Conservation (phyloP, 35 echinoderm and acorn worm genomes). For the Diadema setosum region DNA sequence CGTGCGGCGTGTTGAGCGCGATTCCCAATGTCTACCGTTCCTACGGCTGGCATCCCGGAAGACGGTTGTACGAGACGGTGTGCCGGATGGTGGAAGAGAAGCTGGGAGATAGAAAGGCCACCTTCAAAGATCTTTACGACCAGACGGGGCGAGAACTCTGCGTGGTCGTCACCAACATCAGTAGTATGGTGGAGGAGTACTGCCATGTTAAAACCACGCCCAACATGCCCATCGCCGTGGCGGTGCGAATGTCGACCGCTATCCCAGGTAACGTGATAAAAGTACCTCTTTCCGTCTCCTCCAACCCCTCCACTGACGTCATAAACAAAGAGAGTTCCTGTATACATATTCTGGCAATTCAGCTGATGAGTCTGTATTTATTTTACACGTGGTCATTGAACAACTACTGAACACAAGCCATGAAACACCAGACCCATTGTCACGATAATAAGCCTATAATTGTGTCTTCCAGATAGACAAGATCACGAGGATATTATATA, state of each 20-base stretch:
- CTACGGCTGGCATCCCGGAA: constrained; percentile 20
- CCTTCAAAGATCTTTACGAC: constrained; percentile 2
- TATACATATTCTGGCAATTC: no score
- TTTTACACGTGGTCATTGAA: no score
- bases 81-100: constrained; percentile 7
- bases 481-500: no score
- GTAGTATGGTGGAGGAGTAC: constrained; percentile 78
- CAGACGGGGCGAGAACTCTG: constrained; percentile 6
- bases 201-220: constrained; percentile 98
- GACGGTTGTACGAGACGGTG: background rate
- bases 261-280: constrained; percentile 97
- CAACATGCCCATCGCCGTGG: constrained; percentile 57
- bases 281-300: no score
- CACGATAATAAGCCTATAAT: no score
- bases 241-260: constrained; percentile 88
- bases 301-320: no score
- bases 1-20: background rate
- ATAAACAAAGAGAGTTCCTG: no score
- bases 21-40: background rate
- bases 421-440: no score
- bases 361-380: no score
- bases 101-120: background rate
- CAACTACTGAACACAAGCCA: no score
- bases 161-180: constrained; percentile 81
- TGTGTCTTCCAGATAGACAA: no score